Conservation (phyloP, 2,888 invertebrate genomes). For the Caenorhabditis sinica region DNA sequence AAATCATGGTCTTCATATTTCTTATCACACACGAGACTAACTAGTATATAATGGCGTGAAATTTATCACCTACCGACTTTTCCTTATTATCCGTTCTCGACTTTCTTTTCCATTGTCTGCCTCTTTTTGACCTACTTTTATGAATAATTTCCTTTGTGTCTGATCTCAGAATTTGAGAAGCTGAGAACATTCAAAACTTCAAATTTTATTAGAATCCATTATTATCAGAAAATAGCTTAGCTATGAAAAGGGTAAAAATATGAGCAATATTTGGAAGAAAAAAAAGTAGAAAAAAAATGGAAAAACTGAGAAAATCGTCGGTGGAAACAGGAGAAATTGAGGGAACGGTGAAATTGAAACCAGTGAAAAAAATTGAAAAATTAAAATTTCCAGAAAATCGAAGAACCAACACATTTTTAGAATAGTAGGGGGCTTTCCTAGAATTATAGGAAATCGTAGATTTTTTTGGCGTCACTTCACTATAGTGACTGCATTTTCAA, state of each 20-base stretch:
- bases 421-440: slow-evolving; percentile 10
- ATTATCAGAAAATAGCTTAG: slow-evolving; percentile 42
- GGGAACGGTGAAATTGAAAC: slow-evolving; percentile 1
- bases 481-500: slow-evolving; percentile 2
- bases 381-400: not conserved
- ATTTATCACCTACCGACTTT: not conserved
- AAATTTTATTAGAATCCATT: not conserved
- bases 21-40: not conserved
- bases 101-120: not conserved
- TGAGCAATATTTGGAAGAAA: not conserved
- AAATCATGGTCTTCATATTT: not conserved
- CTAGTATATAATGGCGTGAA: slow-evolving; percentile 3
- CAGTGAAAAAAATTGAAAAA: not conserved
- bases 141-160: too few species aligned
- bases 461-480: slow-evolving; percentile 16
- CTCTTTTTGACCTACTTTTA: slow-evolving; percentile 7
- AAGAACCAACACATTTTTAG: not conserved
- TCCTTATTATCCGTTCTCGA: not conserved
- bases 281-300: not conserved
- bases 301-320: slow-evolving; percentile 37
- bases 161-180: too few species aligned
- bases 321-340: not conserved
- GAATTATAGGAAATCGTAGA: not conserved
- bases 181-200: not conserved
- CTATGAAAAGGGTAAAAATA: slow-evolving; percentile 22